Evolutionary conservation across 1,140 invertebrate species (phyloP).

Genomic region (Homarus americanus): DNA sequence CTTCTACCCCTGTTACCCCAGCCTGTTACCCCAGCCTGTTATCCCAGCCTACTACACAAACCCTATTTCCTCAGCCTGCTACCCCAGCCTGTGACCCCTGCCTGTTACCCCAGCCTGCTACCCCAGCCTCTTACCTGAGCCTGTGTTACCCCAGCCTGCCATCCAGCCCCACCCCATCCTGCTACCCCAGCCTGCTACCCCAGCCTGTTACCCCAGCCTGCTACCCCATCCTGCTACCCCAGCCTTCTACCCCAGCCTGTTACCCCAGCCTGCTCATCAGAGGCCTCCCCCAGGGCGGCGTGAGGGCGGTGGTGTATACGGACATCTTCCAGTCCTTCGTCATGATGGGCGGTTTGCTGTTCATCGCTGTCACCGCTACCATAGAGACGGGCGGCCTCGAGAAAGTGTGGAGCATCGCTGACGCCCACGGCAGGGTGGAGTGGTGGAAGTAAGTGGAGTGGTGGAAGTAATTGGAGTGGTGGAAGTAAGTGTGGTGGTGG

Average conservation of each 20-base stretch:
- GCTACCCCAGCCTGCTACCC: no score
- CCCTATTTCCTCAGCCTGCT: no score
- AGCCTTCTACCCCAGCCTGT: no score
- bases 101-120: no score
- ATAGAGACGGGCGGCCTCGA: conserved; percentile 33
- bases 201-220: no score
- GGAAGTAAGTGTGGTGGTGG: no score
- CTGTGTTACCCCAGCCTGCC: not conserved
- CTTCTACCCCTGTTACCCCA: no score
- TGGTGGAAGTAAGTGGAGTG: conserved; percentile 57
- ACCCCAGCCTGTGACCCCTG: not conserved
- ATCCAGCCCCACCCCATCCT: not conserved
- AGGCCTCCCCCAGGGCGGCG: conserved; percentile 44
- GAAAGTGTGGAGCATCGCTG: conserved; percentile 14
- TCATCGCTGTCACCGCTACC: not conserved
- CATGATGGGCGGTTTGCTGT: conserved; percentile 22
- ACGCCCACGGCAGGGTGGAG: conserved; percentile 40
- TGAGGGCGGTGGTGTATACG: conserved; percentile 59
- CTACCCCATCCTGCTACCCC: no score
- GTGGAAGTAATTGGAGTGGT: no score
- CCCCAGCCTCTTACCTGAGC: no score
- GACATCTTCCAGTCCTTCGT: conserved; percentile 52
- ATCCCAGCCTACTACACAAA: no score
- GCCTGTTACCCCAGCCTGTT: no score
- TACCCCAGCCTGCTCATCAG: not conserved